Evolutionary conservation across 1,140 invertebrate species (phyloP), one percentile per base, ranked within the genome.

Genomic region (Conopomorpha cramerella): DNA sequence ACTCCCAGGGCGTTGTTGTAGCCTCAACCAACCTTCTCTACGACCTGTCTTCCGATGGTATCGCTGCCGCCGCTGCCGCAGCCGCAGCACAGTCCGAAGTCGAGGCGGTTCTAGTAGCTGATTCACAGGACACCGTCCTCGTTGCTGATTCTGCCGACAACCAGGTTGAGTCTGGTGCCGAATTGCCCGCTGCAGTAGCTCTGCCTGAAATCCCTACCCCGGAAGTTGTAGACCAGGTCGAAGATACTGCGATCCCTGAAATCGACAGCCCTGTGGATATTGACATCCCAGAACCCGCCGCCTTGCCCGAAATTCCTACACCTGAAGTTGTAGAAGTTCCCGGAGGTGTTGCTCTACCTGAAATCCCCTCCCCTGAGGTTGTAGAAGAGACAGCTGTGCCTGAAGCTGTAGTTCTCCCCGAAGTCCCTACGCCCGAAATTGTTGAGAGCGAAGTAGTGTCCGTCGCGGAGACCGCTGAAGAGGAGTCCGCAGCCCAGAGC

Each of bases 51-150:
- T 49, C 58, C 30, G 42, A 31, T 2, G 54, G 55, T 6, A 16
- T 62, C 0, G 56, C 50, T 26, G 55, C 57, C 36, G 49, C 49
- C n/a, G 54, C 47, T 0, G 47, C 46, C 6, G 47, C 44, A 8
- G 47, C 41, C 16, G 45, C 34, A 30, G 43, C 36, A 10, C n/a
- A n/a, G n/a, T n/a, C n/a, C n/a, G n/a, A n/a, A n/a, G n/a, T n/a
- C n/a, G n/a, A n/a, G n/a, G n/a, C n/a, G n/a, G n/a, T n/a, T n/a
- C n/a, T n/a, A n/a, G 18, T 14, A 12, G 31, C 30, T 13, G 17
- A 34, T 8, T 10, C 28, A 2, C 19, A 27, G 6, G 28, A 41
- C 12, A 32, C 23, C n/a, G 34, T 27, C 27, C 39, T 35, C n/a
- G 23, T 12, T 8, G 8, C 31, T 2, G 29, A 35, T 7, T 19